These are phyloP conservation scores for Phytoseiulus persimilis DNA, from an alignment of 2,888 invertebrate species.

Conservation along the genomic window DNA sequence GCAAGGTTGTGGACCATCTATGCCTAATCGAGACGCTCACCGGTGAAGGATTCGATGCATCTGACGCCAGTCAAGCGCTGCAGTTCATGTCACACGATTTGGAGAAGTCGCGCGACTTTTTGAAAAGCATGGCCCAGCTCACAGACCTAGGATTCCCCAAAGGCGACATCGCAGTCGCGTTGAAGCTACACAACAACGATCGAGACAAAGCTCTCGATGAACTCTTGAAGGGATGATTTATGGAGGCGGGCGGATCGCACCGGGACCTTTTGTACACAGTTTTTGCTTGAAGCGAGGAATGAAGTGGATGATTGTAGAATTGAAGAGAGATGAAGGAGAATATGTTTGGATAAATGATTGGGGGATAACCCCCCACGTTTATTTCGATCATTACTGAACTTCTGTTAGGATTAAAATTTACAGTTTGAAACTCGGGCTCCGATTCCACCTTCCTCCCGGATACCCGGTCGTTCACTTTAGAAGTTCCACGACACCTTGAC, in stretches of 20 bases:
- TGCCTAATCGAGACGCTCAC: conserved; percentile 58
- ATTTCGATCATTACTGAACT: background rate
- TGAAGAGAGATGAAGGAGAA: background rate
- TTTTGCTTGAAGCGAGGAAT: background rate
- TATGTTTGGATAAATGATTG: background rate
- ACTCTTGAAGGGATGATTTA: conserved; percentile 35
- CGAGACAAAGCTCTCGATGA: conserved; percentile 71
- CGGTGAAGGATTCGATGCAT: conserved; percentile 52
- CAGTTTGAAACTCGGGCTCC: too few species aligned
- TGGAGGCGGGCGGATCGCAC: too few species aligned
- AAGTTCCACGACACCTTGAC: conserved; percentile 7
- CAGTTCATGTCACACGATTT: conserved; percentile 52
- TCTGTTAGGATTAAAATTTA: too few species aligned
- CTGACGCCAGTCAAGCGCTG: conserved; percentile 54
- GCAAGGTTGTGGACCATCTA: conserved; percentile 73
- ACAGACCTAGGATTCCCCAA: conserved; percentile 75
- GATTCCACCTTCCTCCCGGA: too few species aligned
- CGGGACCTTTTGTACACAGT: too few species aligned
- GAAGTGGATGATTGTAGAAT: background rate
- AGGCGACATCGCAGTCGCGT: conserved; percentile 63
- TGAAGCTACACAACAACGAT: conserved; percentile 69
- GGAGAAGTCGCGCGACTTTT: conserved; percentile 51
- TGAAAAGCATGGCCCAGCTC: conserved; percentile 60
- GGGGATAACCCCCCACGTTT: background rate
- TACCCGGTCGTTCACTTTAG: background rate